Base-by-base conservation (phyloP, 2,888 invertebrate genomes). In the Tribolium freemani region DNA sequence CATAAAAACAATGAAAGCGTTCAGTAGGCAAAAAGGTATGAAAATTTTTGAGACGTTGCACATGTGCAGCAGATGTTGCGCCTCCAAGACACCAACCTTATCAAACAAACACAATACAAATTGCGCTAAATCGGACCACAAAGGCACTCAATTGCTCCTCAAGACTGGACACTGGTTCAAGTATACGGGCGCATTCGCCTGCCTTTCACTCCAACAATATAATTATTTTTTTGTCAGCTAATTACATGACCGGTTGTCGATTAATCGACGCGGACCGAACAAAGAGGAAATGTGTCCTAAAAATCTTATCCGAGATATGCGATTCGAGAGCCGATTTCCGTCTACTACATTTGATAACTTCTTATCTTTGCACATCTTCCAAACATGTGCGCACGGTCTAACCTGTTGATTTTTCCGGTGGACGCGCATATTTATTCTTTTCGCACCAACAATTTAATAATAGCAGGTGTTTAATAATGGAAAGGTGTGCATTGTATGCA, bases 1-100 rank as follows among this genome's bases (percentile, higher is more conserved):
- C 93, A 93, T 94, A 91, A 93, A 93, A 91, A 91, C 91, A 89
- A 93, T 94, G 93, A 94, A 94, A 91, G 92, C 93, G 89, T 93
- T 93, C 90, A 93, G 91, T 90, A 93, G 93, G 91, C 91, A 92
- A 87, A 93, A 93, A 93, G 93, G 93, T 93, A 89, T 77, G 81
- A 75, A 73, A 60, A 58, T 76, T 75, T 71, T 56, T 54, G 57
- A 72, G 45, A 51, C 63, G 45, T 31, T 46, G 51, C 73, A 75
- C 72, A 58, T 75, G 75, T 72, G 66, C 30, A 57, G 60, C 75
- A 75, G 75, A 75, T 75, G 75, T 72, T 69, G 60, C 13, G 9
- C 26, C n/a, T 16, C 4, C 20, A 26, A 26, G 30, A n/a, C n/a
- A 9, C n/a, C n/a, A 26, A 31, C 64, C 13, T 44, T 26, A 63